phyloP scores from a whole-genome alignment of 2,797 vertebrate species.

The Parotocinclus haroldoi region DNA sequence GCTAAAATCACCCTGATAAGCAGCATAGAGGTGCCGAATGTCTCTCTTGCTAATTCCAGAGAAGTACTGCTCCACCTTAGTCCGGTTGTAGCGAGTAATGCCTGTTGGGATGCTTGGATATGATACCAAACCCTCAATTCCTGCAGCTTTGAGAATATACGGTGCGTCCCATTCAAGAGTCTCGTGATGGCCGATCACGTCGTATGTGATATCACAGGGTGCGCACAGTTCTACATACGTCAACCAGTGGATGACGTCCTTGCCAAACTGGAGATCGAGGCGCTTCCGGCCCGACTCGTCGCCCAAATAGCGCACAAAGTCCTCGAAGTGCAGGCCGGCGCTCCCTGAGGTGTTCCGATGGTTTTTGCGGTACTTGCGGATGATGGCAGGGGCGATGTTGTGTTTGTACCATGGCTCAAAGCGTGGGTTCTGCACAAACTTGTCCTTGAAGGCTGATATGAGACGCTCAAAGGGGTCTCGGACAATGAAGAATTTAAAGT shows the following conservation, averaged over 20 bases:
- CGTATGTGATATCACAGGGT: slow-evolving; percentile 88
- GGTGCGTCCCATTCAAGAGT: slow-evolving; percentile 89
- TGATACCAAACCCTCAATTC: slow-evolving; percentile 70
- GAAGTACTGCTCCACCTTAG: slow-evolving; percentile 91
- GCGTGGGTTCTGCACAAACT: slow-evolving; percentile 94
- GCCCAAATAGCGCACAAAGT: slow-evolving; percentile 94
- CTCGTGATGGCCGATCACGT: slow-evolving; percentile 90
- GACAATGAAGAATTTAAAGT: slow-evolving; percentile 98
- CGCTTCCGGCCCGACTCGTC: slow-evolving; percentile 79
- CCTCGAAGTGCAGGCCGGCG: slow-evolving; percentile 88
- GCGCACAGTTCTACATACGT: slow-evolving; percentile 91
- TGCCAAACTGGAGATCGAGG: slow-evolving; percentile 89
- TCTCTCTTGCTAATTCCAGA: slow-evolving; percentile 87
- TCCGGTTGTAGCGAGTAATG: slow-evolving; percentile 90
- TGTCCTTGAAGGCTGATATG: slow-evolving; percentile 88
- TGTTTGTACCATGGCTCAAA: slow-evolving; percentile 98
- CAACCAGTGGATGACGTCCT: slow-evolving; percentile 95
- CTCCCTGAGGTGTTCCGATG: slow-evolving; percentile 67
- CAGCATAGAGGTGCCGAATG: slow-evolving; percentile 80
- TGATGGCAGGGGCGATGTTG: slow-evolving; percentile 91
- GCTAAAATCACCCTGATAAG: slow-evolving; percentile 88
- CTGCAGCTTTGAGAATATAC: slow-evolving; percentile 82
- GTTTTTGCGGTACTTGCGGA: slow-evolving; percentile 86
- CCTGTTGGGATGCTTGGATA: slow-evolving; percentile 94
- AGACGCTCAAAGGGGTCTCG: slow-evolving; percentile 93